Percentiles rank a stretch among this genome's conserved stretches.
Evolutionary conservation across 2,888 invertebrate species (phyloP).

Genomic region (Leptogaster cylindrica): DNA sequence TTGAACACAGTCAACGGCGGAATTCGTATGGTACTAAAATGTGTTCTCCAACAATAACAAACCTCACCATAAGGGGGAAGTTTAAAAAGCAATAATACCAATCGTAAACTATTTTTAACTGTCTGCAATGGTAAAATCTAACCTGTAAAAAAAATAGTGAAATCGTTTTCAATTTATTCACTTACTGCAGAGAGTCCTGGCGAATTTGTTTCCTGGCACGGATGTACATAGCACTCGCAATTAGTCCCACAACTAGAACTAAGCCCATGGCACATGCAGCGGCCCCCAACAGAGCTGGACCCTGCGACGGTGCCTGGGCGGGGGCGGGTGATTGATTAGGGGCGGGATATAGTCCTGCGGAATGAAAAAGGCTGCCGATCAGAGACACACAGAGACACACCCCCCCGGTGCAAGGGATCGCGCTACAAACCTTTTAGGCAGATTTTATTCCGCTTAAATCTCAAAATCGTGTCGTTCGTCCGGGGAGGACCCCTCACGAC

Average conservation of each 20-base stretch:
- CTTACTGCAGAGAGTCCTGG: conserved; percentile 61
- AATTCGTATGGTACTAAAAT: too few relatives aligned
- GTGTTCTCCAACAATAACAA: too few relatives aligned
- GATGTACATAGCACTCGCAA: conserved; percentile 62
- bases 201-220: conserved; percentile 61
- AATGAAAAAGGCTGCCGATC: conserved; percentile 17
- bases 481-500: conserved; percentile 77
- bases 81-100: too few relatives aligned
- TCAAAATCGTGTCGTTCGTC: conserved; percentile 75
- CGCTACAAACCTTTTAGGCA: conserved; percentile 75
- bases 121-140: too few relatives aligned
- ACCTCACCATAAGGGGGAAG: too few relatives aligned
- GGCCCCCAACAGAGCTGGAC: conserved; percentile 77
- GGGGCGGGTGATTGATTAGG: conserved; percentile 76
- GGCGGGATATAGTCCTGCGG: conserved; percentile 63
- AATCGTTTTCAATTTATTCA: conserved; percentile 49
- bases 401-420: background rate
- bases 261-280: conserved; percentile 78
- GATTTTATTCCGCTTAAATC: conserved; percentile 85
- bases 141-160: too few relatives aligned
- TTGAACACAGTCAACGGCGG: background rate
- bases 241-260: conserved; percentile 58
- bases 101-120: too few relatives aligned
- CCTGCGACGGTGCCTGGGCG: conserved; percentile 69
- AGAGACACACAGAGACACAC: conserved; percentile 37